These are phyloP conservation scores for Raja brachyura DNA, from an alignment of 2,113 vertebrate genomes.

Conservation along the genomic window DNA sequence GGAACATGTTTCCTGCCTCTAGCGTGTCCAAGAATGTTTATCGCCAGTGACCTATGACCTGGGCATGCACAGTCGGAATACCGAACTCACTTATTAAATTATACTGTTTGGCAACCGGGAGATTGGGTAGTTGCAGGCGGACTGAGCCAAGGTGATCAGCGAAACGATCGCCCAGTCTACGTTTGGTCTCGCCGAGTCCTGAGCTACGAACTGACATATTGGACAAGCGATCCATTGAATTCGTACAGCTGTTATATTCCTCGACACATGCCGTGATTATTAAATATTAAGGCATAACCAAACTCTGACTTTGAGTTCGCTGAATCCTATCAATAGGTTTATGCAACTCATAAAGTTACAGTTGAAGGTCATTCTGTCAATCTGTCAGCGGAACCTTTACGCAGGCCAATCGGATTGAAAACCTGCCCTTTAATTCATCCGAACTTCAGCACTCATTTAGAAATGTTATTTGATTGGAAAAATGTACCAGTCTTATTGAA, in stretches of 20 bases:
- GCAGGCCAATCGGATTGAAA: not conserved
- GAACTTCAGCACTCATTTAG: not conserved
- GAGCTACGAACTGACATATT: not conserved
- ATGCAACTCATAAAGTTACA: not conserved
- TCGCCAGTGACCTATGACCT: too few species aligned
- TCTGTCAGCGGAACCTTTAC: slow-evolving; percentile 20
- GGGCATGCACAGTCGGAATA: too few species aligned
- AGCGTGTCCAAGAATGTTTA: too few species aligned
- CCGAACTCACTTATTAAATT: too few species aligned
- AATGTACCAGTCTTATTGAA: not conserved
- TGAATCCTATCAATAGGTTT: slow-evolving; percentile 5
- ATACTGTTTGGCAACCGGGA: too few species aligned
- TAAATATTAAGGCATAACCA: slow-evolving; percentile 9
- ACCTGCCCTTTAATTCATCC: slow-evolving; percentile 28
- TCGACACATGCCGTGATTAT: not conserved
- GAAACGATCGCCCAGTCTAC: too few species aligned
- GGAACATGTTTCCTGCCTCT: too few species aligned
- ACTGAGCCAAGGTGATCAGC: too few species aligned
- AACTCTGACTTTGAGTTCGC: not conserved
- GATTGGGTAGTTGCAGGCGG: too few species aligned
- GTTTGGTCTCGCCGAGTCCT: too few species aligned
- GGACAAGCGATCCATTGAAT: not conserved
- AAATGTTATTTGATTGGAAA: not conserved
- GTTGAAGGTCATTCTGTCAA: slow-evolving; percentile 25
- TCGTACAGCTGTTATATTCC: not conserved